Evolutionary conservation across 2,797 vertebrate genomes (phyloP).

Genomic region (Prionace glauca): DNA sequence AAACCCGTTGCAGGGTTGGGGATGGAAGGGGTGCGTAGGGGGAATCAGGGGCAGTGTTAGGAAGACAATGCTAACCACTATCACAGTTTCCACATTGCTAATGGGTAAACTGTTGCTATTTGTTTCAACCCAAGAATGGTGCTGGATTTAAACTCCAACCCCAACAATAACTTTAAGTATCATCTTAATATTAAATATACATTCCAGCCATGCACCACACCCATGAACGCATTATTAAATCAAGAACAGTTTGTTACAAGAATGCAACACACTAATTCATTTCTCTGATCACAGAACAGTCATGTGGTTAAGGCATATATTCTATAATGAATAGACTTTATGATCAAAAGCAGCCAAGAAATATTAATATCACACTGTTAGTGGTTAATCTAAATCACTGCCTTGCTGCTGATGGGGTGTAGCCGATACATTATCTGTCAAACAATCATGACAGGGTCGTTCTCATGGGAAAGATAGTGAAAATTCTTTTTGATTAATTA

Average conservation of each 20-base stretch:
- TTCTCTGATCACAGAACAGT: neutral
- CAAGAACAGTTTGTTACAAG: neutral
- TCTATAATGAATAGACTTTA: neutral
- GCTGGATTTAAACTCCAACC: neutral
- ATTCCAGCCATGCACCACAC: neutral
- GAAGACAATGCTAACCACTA: too few relatives aligned
- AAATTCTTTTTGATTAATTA: neutral
- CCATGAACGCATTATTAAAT: neutral
- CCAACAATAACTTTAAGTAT: neutral
- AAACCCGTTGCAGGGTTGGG: too few relatives aligned
- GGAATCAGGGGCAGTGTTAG: too few relatives aligned
- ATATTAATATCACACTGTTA: neutral
- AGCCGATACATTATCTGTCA: neutral
- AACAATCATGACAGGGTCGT: neutral
- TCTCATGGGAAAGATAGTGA: slow-evolving; percentile 7
- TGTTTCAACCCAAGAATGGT: neutral
- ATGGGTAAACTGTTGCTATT: neutral
- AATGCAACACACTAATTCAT: neutral
- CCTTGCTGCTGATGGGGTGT: neutral
- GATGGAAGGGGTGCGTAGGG: too few relatives aligned
- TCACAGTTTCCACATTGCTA: neutral
- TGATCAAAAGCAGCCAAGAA: slow-evolving; percentile 2
- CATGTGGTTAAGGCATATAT: neutral
- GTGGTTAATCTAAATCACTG: neutral
- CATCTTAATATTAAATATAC: neutral